A percentile compares a stretch with the other conserved stretches of the same genome.
Conservation (phyloP, 2,888 invertebrate species). For the Biston stratarius region DNA sequence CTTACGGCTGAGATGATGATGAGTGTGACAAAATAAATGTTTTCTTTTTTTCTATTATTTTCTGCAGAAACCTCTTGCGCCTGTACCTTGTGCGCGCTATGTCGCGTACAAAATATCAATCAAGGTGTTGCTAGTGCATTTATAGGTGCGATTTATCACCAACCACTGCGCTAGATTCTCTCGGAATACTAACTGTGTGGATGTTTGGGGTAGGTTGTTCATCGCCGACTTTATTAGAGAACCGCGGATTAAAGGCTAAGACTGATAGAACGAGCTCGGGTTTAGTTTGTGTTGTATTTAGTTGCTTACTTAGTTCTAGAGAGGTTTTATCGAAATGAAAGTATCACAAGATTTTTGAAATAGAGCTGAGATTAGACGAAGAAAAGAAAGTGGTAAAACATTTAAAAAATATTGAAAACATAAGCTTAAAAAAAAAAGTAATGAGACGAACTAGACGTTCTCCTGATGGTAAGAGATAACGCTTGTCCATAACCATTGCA, state of each 20-base stretch:
- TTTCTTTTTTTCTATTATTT: too few species aligned
- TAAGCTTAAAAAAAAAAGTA: too few species aligned
- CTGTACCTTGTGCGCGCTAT: conserved; percentile 35
- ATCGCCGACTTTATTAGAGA: conserved; percentile 23
- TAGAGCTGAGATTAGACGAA: too few species aligned
- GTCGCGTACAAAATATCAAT: conserved; percentile 56
- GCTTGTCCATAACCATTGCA: too few species aligned
- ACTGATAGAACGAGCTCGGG: background rate
- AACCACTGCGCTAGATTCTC: conserved; percentile 34
- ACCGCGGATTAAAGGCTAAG: conserved; percentile 4
- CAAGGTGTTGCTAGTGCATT: conserved; percentile 47
- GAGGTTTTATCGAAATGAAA: conserved; percentile 14
- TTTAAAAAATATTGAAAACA: too few species aligned
- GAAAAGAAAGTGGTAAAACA: too few species aligned
- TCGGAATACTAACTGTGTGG: conserved; percentile 8
- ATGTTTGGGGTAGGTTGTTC: conserved; percentile 29
- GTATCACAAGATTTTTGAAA: background rate
- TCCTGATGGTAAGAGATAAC: too few species aligned
- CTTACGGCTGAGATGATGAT: too few species aligned
- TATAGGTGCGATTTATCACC: conserved; percentile 50
- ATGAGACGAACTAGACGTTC: too few species aligned
- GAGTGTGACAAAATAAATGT: too few species aligned
- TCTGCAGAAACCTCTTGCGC: background rate
- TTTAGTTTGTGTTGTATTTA: background rate
- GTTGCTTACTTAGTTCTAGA: background rate